A percentile compares a stretch with the other conserved stretches of the same genome.
These are phyloP conservation scores for Cloeon dipterum DNA, from an alignment of 2,888 invertebrate species.

Conservation along the genomic window DNA sequence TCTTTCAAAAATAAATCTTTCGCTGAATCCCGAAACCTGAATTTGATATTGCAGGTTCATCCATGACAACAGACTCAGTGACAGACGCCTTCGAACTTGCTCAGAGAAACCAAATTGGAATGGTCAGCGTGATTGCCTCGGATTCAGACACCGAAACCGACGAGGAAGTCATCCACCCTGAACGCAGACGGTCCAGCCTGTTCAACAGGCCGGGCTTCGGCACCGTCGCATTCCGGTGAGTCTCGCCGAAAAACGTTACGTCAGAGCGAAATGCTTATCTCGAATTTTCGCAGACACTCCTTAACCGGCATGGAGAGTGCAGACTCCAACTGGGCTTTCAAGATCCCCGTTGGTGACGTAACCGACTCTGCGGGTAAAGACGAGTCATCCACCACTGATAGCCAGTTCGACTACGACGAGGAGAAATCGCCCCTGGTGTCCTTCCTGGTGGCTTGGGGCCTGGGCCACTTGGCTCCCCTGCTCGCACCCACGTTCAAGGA, in stretches of 20 bases:
- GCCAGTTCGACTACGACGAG: not conserved
- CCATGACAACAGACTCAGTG: not conserved
- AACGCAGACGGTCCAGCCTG: not conserved
- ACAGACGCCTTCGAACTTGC: not conserved
- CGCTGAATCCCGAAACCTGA: no score
- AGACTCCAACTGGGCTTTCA: not conserved
- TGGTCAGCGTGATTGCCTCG: not conserved
- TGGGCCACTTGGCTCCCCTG: not conserved
- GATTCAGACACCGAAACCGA: not conserved
- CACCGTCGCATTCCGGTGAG: conserved; percentile 3
- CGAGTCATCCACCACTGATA: not conserved
- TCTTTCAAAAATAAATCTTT: no score
- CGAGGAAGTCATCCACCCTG: not conserved
- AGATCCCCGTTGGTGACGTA: not conserved
- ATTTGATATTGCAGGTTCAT: no score
- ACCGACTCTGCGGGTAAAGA: not conserved
- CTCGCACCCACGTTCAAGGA: not conserved
- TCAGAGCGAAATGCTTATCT: no score
- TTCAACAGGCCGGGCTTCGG: conserved; percentile 4
- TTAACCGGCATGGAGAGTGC: not conserved
- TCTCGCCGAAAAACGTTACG: not conserved
- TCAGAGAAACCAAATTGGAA: not conserved
- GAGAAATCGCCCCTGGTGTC: conserved; percentile 1
- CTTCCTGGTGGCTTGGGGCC: conserved; percentile 4
- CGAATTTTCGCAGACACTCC: no score